Conservation (phyloP, 2,113 vertebrate genomes). For the Gavialis gangeticus region DNA sequence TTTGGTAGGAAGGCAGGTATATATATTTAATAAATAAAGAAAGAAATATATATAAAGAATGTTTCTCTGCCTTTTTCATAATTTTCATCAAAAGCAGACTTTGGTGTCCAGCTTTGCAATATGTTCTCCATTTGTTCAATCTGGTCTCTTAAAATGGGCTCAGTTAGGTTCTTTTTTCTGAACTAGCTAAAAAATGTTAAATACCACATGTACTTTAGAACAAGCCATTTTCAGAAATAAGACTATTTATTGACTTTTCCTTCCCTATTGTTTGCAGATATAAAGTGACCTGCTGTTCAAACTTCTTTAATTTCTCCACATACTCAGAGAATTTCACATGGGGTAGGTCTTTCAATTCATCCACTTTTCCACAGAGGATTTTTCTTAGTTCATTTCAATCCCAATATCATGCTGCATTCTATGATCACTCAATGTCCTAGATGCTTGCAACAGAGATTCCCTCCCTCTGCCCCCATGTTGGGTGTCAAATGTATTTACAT, state of each 20-base stretch:
- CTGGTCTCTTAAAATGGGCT: too few relatives aligned
- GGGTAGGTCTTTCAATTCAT: accelerated
- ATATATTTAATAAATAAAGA: too few relatives aligned
- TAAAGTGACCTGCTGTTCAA: not conserved
- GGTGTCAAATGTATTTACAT: not conserved
- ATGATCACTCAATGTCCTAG: not conserved
- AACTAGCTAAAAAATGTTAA: not conserved
- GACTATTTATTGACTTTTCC: not conserved
- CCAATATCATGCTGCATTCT: accelerated
- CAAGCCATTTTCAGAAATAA: not conserved
- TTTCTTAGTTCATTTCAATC: not conserved
- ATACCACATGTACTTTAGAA: accelerated
- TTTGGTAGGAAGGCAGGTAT: too few relatives aligned
- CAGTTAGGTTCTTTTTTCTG: too few relatives aligned
- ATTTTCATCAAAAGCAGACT: too few relatives aligned
- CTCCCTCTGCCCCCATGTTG: not conserved
- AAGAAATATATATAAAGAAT: too few relatives aligned
- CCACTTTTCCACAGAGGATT: accelerated
- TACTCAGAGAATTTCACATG: accelerated
- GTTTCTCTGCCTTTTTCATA: too few relatives aligned
- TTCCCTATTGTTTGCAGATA: not conserved
- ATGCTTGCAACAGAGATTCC: not conserved
- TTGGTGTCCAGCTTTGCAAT: too few relatives aligned
- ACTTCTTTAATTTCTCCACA: not conserved
- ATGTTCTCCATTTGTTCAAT: too few relatives aligned